These are phyloP conservation scores for Peucedramus taeniatus DNA, from an alignment of 2,113 vertebrate species.

Conservation along the genomic window DNA sequence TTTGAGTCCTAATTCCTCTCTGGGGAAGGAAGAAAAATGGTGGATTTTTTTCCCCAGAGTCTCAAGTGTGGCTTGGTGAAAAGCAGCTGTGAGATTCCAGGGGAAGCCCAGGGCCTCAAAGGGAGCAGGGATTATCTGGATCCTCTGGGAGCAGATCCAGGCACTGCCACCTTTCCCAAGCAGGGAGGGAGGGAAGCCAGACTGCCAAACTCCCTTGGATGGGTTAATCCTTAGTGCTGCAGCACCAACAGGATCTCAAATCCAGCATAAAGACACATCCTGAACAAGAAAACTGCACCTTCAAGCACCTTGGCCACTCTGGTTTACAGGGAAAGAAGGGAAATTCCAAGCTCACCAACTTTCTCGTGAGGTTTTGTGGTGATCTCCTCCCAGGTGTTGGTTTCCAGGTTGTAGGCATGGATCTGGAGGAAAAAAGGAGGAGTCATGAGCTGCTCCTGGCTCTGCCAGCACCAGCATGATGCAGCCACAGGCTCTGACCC, in stretches of 20 bases:
- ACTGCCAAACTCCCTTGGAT: not conserved
- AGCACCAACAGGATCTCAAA: not conserved
- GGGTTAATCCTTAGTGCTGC: not conserved
- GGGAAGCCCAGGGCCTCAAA: not conserved
- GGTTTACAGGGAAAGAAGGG: fast-evolving
- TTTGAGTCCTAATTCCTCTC: not conserved
- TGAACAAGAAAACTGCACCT: not conserved
- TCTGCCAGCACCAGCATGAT: not conserved
- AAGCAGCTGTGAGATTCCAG: not conserved
- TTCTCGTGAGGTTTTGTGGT: constrained; percentile 92
- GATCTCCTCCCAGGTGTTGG: constrained; percentile 97
- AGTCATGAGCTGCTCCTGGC: not conserved
- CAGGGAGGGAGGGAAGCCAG: not conserved
- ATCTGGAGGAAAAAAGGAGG: constrained; percentile 73
- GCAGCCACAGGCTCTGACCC: not conserved
- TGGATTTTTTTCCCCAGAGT: not conserved
- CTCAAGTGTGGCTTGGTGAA: not conserved
- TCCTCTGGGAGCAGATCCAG: not conserved
- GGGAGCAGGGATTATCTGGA: not conserved
- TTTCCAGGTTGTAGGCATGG: constrained; percentile 96
- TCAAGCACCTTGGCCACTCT: fast-evolving
- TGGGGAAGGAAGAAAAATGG: not conserved
- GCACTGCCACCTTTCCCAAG: not conserved
- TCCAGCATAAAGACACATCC: fast-evolving
- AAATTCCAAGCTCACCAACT: constrained; percentile 78